Base-by-base conservation (phyloP, 2,113 vertebrate genomes). In the Muntiacus muntjak region DNA sequence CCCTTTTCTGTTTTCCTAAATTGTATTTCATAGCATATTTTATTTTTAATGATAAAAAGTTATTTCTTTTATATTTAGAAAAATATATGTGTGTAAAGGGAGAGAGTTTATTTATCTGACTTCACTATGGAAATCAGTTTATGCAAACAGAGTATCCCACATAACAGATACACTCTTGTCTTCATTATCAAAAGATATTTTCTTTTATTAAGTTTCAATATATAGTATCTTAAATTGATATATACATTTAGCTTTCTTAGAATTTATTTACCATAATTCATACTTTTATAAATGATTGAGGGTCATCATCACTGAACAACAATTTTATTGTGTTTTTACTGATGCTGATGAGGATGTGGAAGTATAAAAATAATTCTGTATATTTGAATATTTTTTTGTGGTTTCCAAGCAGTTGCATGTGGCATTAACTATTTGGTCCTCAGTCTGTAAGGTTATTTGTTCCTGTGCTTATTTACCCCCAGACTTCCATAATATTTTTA, bases 391-490 rank as follows among this genome's bases (percentile, higher is more conserved):
- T 74, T 89, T 81, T 87, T 93, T 94, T 92, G 36, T 91, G 47
- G n/a, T 91, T 91, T 97, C n/a, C 50, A 90, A 79, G 50, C 54
- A 91, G 12, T 87, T 96, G 30, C 67, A 78, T 93, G 64, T 87
- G 36, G 25, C 36, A 71, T 79, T 93, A 79, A 33, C 58, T 67
- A 82, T 36, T 85, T 89, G 30, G 50, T 86, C 54, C 43, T 96
- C 96, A 85, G 82, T 92, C 88, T 93, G 14, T 93, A 94, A 89
- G 82, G 91, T 57, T 83, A 79, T 95, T 96, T 98, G 76, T 60
- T 87, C 95, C 94, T 94, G 60, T 91, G 50, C 15, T 92, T 96
- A 67, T 86, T 97, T 95, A 86, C 79, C 47, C 33, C 54, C 33
- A 43, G 58, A 90, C 45, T 71, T 14, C 62, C 89, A 23, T 83